Conservation (phyloP, 2,888 invertebrate genomes). For the Anodontia alba region DNA sequence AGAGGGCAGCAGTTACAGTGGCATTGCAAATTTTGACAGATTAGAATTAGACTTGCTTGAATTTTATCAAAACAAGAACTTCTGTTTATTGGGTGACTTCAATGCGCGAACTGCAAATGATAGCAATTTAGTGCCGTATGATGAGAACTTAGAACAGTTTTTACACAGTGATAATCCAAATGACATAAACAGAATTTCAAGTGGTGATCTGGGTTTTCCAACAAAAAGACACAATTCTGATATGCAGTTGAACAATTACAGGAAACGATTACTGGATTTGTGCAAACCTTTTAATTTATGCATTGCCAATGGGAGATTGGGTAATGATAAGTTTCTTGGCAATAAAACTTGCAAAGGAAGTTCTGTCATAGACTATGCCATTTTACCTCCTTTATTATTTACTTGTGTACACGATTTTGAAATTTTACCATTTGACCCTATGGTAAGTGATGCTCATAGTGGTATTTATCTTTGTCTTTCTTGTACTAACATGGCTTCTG, state of each 20-base stretch:
- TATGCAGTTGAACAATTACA: background rate
- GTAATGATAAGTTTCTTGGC: background rate
- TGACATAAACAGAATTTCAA: background rate
- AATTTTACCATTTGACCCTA: background rate
- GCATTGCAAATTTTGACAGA: background rate
- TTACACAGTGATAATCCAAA: background rate
- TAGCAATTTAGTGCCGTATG: background rate
- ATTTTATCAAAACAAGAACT: background rate
- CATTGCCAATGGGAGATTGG: constrained; percentile 3
- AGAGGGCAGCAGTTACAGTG: constrained; percentile 1
- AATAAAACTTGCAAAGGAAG: background rate
- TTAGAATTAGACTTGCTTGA: background rate
- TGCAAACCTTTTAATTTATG: background rate
- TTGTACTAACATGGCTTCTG: background rate
- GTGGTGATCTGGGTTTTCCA: constrained; percentile 1
- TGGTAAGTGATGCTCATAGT: constrained; percentile 8
- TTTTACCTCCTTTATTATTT: background rate
- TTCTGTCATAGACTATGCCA: background rate
- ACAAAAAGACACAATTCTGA: background rate
- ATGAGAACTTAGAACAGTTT: background rate
- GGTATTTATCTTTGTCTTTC: background rate
- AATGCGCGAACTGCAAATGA: background rate
- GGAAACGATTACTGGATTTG: background rate
- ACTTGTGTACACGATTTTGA: background rate
- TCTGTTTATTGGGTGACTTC: background rate